Percentiles rank a stretch among this genome's conserved stretches.
Evolutionary conservation across 1,140 invertebrate species (phyloP).

Genomic region (Cheumatopsyche charites): DNA sequence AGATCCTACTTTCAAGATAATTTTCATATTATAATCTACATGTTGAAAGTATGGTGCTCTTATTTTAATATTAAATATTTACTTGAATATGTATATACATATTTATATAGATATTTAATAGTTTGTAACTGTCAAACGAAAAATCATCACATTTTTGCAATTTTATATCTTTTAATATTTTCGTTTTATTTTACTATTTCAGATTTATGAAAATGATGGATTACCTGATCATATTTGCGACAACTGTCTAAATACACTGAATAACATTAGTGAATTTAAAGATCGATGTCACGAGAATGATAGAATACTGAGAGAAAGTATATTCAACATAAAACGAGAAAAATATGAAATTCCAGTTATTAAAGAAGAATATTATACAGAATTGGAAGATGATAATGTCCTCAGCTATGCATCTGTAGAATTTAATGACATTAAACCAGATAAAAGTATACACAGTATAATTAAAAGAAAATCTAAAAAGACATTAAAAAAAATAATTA

Average conservation of each 20-base stretch:
- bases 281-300: slow-evolving; percentile 41
- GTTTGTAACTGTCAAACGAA: too few species aligned
- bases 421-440: slow-evolving; percentile 1
- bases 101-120: too few species aligned
- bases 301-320: slow-evolving; percentile 37
- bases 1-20: too few species aligned
- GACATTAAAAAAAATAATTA: slow-evolving; percentile 15
- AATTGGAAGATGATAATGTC: slow-evolving; percentile 6
- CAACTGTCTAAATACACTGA: slow-evolving; percentile 36
- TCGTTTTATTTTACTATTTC: too few species aligned
- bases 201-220: slow-evolving; percentile 45
- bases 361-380: slow-evolving; percentile 27
- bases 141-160: too few species aligned
- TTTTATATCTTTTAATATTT: too few species aligned
- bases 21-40: too few species aligned
- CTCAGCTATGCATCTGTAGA: slow-evolving; percentile 3
- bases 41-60: too few species aligned
- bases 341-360: slow-evolving; percentile 19
- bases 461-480: slow-evolving; percentile 38
- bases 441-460: background rate
- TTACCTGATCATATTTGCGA: slow-evolving; percentile 42
- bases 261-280: slow-evolving; percentile 34
- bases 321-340: slow-evolving; percentile 14
- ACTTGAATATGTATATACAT: too few species aligned
- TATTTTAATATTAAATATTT: too few species aligned